Base-by-base conservation (phyloP, 2,888 invertebrate species). In the Eueremaeus valkanovi region DNA sequence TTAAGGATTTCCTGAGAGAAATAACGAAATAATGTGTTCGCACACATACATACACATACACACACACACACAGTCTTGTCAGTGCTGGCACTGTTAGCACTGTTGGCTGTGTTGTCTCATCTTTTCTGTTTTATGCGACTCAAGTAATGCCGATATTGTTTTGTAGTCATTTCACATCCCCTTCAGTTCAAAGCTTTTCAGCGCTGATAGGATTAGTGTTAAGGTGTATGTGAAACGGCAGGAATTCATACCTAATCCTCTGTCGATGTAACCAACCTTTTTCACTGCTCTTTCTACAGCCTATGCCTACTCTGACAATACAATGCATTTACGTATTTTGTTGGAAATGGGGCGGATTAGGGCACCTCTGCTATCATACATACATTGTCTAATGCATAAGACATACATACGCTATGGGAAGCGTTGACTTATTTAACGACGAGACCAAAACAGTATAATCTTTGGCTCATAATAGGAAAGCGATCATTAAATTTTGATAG, bases 401-500 rank as follows among this genome's bases (percentile, higher is more conserved):
- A n/a, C 11, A 70, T 18, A 18, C 27, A 45, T 18, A 70, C n/a
- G 9, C 40, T 70, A 21, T 49, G 13, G 21, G 2, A 21, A 36
- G 73, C 40, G n/a, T 73, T 33, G 55, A 73, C 51, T 55, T 73
- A 58, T 73, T 73, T 73, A 58, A 55, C 36, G 42, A 63, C 68
- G 33, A 55, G 55, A 45, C 72, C 36, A 73, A 63, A 68, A 42
- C 68, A 68, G 68, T 68, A 68, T 68, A 68, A 68, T 68, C 68
- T 68, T 68, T 21, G n/a, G 31, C 63, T 63, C 61, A 42, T 73
- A 73, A 61, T 73, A 55, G 51, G 36, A 73, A 73, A 73, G 55
- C 73, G 21, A 73, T 73, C 73, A 73, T 73, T 73, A 73, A 73
- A 73, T 31, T 73, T 73, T 73, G 73, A 73, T 73, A 33, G 31